Evolutionary conservation across 2,888 invertebrate genomes (phyloP).

Genomic region (Oscheius sp.): DNA sequence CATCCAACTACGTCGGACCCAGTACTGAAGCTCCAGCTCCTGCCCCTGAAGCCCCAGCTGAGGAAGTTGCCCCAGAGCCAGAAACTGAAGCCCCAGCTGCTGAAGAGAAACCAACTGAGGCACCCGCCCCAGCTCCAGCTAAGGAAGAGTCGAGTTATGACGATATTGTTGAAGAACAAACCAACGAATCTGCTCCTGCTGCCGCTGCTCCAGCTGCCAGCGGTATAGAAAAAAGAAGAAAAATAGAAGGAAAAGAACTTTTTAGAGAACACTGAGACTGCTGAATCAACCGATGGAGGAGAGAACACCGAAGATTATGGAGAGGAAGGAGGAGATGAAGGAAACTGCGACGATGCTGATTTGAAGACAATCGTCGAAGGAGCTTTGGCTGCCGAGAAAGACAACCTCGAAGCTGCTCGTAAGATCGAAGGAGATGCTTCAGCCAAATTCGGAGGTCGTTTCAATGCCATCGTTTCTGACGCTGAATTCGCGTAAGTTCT

Average conservation of each 20-base stretch:
- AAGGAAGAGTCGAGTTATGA: constrained; percentile 58
- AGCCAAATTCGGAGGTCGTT: constrained; percentile 68
- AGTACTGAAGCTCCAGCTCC: constrained; percentile 14
- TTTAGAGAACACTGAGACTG: constrained; percentile 10
- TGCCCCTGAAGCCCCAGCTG: constrained; percentile 1
- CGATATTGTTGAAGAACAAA: constrained; percentile 58
- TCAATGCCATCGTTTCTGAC: constrained; percentile 69
- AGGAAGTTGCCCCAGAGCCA: constrained; percentile 29
- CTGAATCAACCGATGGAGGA: constrained; percentile 48
- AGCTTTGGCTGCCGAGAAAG: constrained; percentile 53
- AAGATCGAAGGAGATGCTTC: constrained; percentile 65
- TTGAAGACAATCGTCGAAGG: constrained; percentile 56
- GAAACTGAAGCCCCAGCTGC: constrained; percentile 28
- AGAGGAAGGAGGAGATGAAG: constrained; percentile 54
- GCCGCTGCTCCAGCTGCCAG: neutral
- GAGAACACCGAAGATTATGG: constrained; percentile 38
- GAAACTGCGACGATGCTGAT: constrained; percentile 67
- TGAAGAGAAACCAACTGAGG: constrained; percentile 23
- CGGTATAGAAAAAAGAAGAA: neutral
- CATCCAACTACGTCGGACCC: constrained; percentile 10
- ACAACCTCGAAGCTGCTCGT: constrained; percentile 68
- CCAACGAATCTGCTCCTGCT: constrained; percentile 7
- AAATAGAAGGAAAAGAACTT: neutral
- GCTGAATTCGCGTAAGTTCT: constrained; percentile 61
- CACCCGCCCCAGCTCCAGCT: constrained; percentile 11